These are phyloP conservation scores for Lanistes nyassanus DNA, from an alignment of 1,140 invertebrate species.

Conservation along the genomic window DNA sequence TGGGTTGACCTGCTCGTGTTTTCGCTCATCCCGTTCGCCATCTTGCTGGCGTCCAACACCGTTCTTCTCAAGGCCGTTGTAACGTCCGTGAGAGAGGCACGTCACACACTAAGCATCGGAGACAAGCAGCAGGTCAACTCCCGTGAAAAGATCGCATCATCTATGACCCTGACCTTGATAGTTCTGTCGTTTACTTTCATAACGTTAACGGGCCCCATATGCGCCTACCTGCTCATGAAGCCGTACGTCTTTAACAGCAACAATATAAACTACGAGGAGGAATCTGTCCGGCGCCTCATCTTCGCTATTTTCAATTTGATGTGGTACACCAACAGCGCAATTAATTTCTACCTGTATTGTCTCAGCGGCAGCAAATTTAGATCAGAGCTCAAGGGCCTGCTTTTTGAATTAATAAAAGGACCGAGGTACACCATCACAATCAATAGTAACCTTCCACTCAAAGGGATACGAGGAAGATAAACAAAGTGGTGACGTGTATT, in stretches of 20 bases:
- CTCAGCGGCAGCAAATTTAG: not conserved
- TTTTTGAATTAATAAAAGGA: too few species aligned
- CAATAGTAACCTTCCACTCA: too few species aligned
- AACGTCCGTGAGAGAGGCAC: not conserved
- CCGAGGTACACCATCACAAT: too few species aligned
- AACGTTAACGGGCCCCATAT: not conserved
- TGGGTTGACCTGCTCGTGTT: not conserved
- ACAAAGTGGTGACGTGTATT: too few species aligned
- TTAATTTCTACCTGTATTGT: not conserved
- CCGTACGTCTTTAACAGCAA: too few species aligned
- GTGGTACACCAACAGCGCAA: not conserved
- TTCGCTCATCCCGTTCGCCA: not conserved
- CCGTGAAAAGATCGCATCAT: not conserved
- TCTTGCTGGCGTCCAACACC: not conserved
- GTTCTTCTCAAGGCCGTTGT: not conserved
- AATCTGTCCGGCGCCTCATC: not conserved
- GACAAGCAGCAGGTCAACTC: not conserved
- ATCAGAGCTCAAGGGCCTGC: too few species aligned
- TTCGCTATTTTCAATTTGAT: not conserved
- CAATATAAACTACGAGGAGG: too few species aligned
- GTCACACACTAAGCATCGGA: not conserved
- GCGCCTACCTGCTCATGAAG: not conserved
- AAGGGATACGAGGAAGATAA: too few species aligned
- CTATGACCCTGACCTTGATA: conserved; percentile 1
- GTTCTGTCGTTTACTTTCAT: not conserved